Conservation (phyloP, 2,113 vertebrate genomes). For the Ovis canadensis region DNA sequence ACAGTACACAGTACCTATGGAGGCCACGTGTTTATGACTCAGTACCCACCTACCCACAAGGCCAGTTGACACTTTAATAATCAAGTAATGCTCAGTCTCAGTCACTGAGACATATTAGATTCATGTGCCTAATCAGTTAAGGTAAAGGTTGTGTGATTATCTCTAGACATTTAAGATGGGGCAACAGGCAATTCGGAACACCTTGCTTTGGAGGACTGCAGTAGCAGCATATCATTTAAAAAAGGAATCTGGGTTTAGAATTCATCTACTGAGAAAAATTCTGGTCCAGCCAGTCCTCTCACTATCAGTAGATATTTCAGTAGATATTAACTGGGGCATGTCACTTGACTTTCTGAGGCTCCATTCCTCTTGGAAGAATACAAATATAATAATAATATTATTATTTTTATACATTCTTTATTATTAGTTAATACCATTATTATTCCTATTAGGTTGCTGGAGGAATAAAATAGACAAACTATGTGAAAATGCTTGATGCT, state of each 20-base stretch:
- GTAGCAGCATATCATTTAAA: background rate
- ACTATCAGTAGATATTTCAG: background rate
- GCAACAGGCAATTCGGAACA: background rate
- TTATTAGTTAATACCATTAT: background rate
- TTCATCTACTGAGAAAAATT: background rate
- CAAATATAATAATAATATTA: background rate
- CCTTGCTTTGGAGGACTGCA: background rate
- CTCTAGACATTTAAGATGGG: background rate
- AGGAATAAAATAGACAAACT: background rate
- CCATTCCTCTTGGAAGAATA: background rate
- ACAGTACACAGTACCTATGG: background rate
- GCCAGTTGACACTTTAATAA: background rate
- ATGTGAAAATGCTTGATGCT: background rate
- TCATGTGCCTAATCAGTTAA: background rate
- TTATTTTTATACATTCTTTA: background rate
- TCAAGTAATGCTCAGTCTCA: background rate
- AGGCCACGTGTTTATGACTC: background rate
- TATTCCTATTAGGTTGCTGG: background rate
- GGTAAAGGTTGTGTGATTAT: background rate
- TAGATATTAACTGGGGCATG: background rate
- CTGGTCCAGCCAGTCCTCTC: background rate
- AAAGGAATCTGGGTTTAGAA: conserved; percentile 17
- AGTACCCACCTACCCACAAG: background rate
- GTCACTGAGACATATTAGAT: background rate
- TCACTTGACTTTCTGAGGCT: background rate